These are phyloP conservation scores for Python bivittatus DNA, from an alignment of 2,113 vertebrate species.

Conservation along the genomic window DNA sequence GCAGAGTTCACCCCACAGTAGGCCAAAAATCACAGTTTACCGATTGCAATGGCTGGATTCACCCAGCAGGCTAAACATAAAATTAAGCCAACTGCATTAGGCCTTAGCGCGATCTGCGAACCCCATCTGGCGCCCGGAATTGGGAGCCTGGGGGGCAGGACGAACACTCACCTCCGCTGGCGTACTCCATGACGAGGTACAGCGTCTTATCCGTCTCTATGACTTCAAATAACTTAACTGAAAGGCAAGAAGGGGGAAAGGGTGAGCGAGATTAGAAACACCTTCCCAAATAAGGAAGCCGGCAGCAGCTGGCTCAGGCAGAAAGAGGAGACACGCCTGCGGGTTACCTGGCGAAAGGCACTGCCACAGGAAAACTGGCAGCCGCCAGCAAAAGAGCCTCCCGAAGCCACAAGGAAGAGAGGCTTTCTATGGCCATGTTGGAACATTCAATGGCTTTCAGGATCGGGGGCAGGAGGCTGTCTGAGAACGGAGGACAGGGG, in stretches of 20 bases:
- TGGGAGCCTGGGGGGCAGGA: too few species aligned
- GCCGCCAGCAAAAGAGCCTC: background rate
- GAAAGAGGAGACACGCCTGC: background rate
- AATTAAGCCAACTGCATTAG: background rate
- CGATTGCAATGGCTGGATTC: too few species aligned
- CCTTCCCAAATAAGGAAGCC: background rate
- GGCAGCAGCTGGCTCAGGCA: fast-evolving
- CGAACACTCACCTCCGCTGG: constrained; percentile 83
- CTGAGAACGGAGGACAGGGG: background rate
- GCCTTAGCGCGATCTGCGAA: background rate
- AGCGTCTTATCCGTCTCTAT: constrained; percentile 95
- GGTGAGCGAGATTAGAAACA: background rate
- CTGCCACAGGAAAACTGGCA: background rate
- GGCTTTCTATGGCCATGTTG: background rate
- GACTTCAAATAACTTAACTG: constrained; percentile 96
- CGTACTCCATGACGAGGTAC: constrained; percentile 94
- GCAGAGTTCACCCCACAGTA: too few species aligned
- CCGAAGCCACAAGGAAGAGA: too few species aligned
- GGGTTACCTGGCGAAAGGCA: too few species aligned
- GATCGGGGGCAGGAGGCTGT: background rate
- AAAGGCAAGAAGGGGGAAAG: constrained; percentile 9
- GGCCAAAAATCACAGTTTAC: too few species aligned
- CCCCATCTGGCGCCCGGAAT: too few species aligned
- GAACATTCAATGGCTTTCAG: background rate
- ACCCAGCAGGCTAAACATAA: background rate